Conservation (phyloP, 2,113 vertebrate genomes). For the Lates calcarifer region DNA sequence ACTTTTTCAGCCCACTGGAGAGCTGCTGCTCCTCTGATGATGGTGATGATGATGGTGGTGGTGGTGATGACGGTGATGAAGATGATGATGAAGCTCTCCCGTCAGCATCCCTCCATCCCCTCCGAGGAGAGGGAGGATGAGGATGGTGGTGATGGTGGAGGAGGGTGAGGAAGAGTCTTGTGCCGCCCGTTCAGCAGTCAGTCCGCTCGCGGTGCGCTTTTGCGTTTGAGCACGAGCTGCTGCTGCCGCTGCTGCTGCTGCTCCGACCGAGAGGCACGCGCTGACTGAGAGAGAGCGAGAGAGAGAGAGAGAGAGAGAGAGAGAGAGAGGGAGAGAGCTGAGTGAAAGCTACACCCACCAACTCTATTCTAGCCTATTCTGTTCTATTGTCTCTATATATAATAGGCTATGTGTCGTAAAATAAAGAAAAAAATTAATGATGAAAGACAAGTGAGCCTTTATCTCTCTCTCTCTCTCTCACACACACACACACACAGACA, state of each 20-base stretch:
- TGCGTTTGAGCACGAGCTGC: conserved; percentile 45
- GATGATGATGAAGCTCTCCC: conserved; percentile 35
- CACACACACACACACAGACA: background rate
- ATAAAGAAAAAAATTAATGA: conserved; percentile 32
- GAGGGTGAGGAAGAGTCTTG: conserved; percentile 36
- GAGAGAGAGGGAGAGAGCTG: background rate
- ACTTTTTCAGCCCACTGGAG: conserved; percentile 63
- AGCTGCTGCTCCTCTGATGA: conserved; percentile 24
- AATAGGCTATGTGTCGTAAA: too few relatives aligned
- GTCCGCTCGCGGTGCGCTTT: conserved; percentile 32
- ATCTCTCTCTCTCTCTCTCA: background rate
- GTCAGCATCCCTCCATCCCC: conserved; percentile 51
- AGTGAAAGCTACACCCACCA: conserved; percentile 26
- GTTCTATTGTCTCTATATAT: background rate
- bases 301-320: conserved; percentile 17
- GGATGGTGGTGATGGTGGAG: background rate
- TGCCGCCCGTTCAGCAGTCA: conserved; percentile 29
- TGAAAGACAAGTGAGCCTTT: conserved; percentile 21
- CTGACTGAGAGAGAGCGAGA: conserved; percentile 9
- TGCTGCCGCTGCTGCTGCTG: conserved; percentile 17
- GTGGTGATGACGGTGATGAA: conserved; percentile 11
- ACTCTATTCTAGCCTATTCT: background rate
- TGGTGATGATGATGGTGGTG: conserved; percentile 22
- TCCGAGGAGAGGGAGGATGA: conserved; percentile 18
- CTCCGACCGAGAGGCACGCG: conserved; percentile 50